Evolutionary conservation across 2,113 vertebrate genomes (phyloP).

Genomic region (Pachyramphus minor): DNA sequence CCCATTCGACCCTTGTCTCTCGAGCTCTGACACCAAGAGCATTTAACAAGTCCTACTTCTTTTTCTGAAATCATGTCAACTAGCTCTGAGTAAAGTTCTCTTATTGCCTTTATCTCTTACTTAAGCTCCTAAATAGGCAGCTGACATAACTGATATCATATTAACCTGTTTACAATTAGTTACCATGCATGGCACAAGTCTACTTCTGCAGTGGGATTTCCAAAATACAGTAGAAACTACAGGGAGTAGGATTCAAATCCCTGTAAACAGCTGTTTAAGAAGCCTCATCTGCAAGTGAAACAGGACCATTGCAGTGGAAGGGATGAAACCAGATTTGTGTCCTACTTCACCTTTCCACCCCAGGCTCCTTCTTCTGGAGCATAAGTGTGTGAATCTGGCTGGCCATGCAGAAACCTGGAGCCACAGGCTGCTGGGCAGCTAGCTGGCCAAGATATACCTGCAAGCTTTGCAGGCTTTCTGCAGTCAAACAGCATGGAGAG

Average conservation of each 20-base stretch:
- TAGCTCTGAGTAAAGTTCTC: neutral
- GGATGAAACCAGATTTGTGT: neutral
- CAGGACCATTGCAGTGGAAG: neutral
- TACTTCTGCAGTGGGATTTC: neutral
- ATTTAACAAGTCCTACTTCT: neutral
- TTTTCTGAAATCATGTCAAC: neutral
- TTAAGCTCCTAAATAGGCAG: neutral
- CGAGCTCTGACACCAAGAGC: neutral
- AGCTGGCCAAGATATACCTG: neutral
- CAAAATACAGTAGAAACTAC: neutral
- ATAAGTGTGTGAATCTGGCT: neutral
- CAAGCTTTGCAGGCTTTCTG: neutral
- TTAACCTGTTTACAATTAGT: neutral
- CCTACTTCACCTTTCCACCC: neutral
- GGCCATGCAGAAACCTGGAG: neutral
- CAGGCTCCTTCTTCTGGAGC: neutral
- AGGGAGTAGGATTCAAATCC: neutral
- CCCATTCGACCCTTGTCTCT: neutral
- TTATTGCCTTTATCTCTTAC: neutral
- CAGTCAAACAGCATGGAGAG: neutral
- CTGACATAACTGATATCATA: neutral
- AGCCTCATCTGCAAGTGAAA: neutral
- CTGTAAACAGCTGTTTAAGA: neutral
- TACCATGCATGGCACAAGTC: neutral
- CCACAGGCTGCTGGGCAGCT: neutral